A percentile compares a stretch with the other conserved stretches of the same genome.
phyloP scores from a whole-genome alignment of 92 coral and sea anemone genomes.

The Epizoanthus ramosus region DNA sequence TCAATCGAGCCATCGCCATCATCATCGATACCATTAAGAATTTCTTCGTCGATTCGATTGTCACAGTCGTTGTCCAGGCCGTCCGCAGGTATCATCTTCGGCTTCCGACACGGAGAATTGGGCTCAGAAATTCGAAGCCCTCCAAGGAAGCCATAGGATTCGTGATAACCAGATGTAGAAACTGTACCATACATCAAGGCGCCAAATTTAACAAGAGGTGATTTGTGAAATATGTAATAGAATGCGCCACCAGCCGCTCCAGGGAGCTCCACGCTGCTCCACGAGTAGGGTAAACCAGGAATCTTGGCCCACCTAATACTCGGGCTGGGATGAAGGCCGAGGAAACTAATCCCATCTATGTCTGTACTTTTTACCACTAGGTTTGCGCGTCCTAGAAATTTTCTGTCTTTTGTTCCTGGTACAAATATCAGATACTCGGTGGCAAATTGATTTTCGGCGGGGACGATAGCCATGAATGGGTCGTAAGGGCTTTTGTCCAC shows the following conservation, averaged over 20 bases:
- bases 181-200: slow-evolving; percentile 67
- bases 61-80: slow-evolving; percentile 91
- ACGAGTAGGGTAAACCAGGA: slow-evolving; percentile 52
- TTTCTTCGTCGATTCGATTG: slow-evolving; percentile 82
- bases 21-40: slow-evolving; percentile 74
- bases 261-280: slow-evolving; percentile 46
- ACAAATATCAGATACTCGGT: slow-evolving; percentile 77
- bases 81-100: slow-evolving; percentile 68
- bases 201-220: slow-evolving; percentile 70
- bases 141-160: slow-evolving; percentile 76
- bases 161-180: slow-evolving; percentile 29
- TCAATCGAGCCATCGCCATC: slow-evolving; percentile 83
- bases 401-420: slow-evolving; percentile 17
- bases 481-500: slow-evolving; percentile 40
- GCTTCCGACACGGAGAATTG: slow-evolving; percentile 38
- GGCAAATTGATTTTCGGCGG: slow-evolving; percentile 67
- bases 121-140: slow-evolving; percentile 59
- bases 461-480: slow-evolving; percentile 79
- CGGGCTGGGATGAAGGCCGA: slow-evolving; percentile 25
- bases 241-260: slow-evolving; percentile 27
- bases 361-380: slow-evolving; percentile 51
- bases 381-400: slow-evolving; percentile 47
- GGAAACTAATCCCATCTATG: slow-evolving; percentile 50
- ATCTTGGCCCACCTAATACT: slow-evolving; percentile 50
- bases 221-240: slow-evolving; percentile 69